Evolutionary conservation across 2,888 invertebrate genomes (phyloP).

Genomic region (Hesperia comma): DNA sequence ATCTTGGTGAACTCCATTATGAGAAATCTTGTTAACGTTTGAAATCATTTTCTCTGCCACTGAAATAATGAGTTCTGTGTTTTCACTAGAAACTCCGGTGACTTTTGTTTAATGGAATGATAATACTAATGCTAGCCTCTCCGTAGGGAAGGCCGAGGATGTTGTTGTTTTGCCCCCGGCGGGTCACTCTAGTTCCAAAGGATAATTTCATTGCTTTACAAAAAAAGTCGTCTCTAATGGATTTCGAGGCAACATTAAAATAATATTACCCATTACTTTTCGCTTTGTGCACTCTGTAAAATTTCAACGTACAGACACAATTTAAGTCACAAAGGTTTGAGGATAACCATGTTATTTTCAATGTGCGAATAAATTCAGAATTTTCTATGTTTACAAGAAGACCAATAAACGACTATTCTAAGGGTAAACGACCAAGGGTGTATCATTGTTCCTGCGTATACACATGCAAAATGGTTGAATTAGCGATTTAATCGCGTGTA

Average conservation of each 20-base stretch:
- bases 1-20: slow-evolving; percentile 81
- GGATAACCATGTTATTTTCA: not conserved
- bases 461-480: too few relatives aligned
- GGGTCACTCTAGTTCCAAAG: slow-evolving; percentile 78
- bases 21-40: slow-evolving; percentile 82
- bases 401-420: too few relatives aligned
- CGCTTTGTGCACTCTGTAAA: slow-evolving; percentile 21
- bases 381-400: not conserved
- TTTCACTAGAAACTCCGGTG: slow-evolving; percentile 82
- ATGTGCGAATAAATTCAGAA: not conserved
- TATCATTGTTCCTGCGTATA: too few relatives aligned
- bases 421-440: too few relatives aligned
- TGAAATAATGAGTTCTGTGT: slow-evolving; percentile 81
- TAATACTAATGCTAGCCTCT: slow-evolving; percentile 81
- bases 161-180: slow-evolving; percentile 78
- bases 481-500: too few relatives aligned
- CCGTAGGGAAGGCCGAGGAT: slow-evolving; percentile 77
- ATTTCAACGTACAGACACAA: slow-evolving; percentile 18
- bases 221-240: slow-evolving; percentile 67
- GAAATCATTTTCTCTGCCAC: slow-evolving; percentile 80
- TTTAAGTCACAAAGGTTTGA: slow-evolving; percentile 12
- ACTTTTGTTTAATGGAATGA: slow-evolving; percentile 84
- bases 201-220: slow-evolving; percentile 76
- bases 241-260: slow-evolving; percentile 66
- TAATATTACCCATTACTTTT: slow-evolving; percentile 46